These are phyloP conservation scores for Numida meleagris DNA, from an alignment of 2,113 vertebrate genomes.

Conservation along the genomic window DNA sequence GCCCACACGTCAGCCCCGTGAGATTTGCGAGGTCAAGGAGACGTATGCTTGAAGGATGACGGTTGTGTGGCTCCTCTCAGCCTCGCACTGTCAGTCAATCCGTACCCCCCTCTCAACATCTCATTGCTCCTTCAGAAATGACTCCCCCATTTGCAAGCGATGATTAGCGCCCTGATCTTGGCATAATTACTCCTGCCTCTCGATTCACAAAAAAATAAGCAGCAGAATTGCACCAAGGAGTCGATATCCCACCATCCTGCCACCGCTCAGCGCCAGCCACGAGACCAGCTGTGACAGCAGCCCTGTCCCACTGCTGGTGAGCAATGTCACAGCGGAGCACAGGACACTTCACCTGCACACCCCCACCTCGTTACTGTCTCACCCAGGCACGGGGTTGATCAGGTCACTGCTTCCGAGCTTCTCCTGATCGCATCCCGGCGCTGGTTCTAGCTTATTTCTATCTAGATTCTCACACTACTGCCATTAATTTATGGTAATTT, in stretches of 20 bases:
- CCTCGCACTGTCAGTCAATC: not conserved
- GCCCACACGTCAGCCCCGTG: not conserved
- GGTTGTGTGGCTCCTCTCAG: not conserved
- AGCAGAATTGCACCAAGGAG: not conserved
- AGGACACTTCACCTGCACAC: constrained; percentile 27
- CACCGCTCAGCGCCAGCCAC: not conserved
- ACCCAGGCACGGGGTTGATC: not conserved
- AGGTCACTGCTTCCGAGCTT: not conserved
- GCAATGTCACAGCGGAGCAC: constrained; percentile 5
- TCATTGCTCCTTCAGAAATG: not conserved
- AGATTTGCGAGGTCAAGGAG: constrained; percentile 7
- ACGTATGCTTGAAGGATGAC: not conserved
- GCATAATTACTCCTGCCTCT: constrained; percentile 22
- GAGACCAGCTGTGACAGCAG: not conserved
- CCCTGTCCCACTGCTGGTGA: not conserved
- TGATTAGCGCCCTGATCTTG: constrained; percentile 27
- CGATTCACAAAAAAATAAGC: not conserved
- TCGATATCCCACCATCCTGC: not conserved
- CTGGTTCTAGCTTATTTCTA: constrained; percentile 22
- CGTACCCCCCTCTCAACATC: not conserved
- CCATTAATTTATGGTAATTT: constrained; percentile 55
- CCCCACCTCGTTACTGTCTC: constrained; percentile 17
- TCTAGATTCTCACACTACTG: not conserved
- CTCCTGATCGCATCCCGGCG: not conserved
- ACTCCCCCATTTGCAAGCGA: constrained; percentile 31